phyloP scores from a whole-genome alignment of 2,888 invertebrate genomes.

The Reticulitermes lucifugus region DNA sequence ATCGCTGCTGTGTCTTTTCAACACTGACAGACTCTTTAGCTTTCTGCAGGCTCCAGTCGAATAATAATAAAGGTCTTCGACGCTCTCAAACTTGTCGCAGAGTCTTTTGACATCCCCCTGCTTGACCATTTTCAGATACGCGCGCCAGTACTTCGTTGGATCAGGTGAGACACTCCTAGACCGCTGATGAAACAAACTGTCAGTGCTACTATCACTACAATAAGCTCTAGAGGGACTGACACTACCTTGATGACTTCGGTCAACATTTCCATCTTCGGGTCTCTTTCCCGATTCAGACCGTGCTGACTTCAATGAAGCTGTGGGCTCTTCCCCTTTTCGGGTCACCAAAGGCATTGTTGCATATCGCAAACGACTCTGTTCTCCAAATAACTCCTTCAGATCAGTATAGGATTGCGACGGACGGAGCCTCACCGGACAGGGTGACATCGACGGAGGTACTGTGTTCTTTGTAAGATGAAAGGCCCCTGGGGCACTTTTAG shows the following conservation, averaged over 20 bases:
- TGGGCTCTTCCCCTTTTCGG: constrained; percentile 59
- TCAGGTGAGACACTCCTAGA: constrained; percentile 82
- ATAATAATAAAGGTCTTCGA: constrained; percentile 64
- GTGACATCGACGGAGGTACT: neutral
- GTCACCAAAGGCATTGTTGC: constrained; percentile 66
- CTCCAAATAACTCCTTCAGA: constrained; percentile 86
- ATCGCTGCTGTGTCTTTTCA: constrained; percentile 79
- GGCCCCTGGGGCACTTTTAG: constrained; percentile 51
- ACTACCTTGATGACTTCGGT: neutral
- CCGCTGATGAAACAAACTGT: constrained; percentile 59
- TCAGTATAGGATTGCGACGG: constrained; percentile 79
- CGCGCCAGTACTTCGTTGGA: constrained; percentile 76
- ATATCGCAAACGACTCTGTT: constrained; percentile 72
- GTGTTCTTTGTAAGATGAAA: constrained; percentile 17
- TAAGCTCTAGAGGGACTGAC: constrained; percentile 1
- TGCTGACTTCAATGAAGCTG: constrained; percentile 60
- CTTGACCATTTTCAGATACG: constrained; percentile 77
- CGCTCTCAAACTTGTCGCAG: constrained; percentile 81
- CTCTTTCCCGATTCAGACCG: neutral
- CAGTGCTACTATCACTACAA: constrained; percentile 44
- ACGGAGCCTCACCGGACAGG: constrained; percentile 16
- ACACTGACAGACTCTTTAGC: constrained; percentile 61
- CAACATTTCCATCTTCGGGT: neutral
- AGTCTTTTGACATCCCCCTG: constrained; percentile 83
- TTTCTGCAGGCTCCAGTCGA: constrained; percentile 55